Evolutionary conservation across 2,888 invertebrate species (phyloP).

Genomic region (Ariolimax columbianus): DNA sequence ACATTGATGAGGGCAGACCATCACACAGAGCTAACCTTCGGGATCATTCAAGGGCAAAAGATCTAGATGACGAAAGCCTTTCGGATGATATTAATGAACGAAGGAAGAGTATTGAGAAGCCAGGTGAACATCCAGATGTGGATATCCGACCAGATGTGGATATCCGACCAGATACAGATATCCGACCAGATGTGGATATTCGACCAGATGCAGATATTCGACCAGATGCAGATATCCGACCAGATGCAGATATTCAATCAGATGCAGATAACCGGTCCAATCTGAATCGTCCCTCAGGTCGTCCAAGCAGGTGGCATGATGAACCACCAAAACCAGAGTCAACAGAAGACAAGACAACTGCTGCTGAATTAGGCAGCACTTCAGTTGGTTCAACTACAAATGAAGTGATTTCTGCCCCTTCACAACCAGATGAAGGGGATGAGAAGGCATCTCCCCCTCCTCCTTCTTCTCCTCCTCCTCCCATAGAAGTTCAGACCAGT

Average conservation of each 20-base stretch:
- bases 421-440: not conserved
- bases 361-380: not conserved
- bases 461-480: too few relatives aligned
- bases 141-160: slow-evolving; percentile 20
- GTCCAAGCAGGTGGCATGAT: slow-evolving; percentile 41
- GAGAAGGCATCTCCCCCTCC: not conserved
- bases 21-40: slow-evolving; percentile 21
- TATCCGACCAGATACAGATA: too few relatives aligned
- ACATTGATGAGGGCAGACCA: slow-evolving; percentile 48
- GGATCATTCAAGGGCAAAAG: not conserved
- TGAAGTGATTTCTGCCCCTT: not conserved
- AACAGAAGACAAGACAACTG: not conserved
- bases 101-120: not conserved
- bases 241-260: not conserved
- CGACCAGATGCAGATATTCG: not conserved
- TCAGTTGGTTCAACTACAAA: not conserved
- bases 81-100: slow-evolving; percentile 37
- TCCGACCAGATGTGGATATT: not conserved
- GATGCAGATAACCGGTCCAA: not conserved
- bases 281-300: not conserved
- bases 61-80: slow-evolving; percentile 25
- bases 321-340: slow-evolving; percentile 11
- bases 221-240: not conserved
- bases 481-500: not conserved
- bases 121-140: not conserved